Evolutionary conservation across 2,888 invertebrate genomes (phyloP).

Genomic region (Ectemnius lituratus): DNA sequence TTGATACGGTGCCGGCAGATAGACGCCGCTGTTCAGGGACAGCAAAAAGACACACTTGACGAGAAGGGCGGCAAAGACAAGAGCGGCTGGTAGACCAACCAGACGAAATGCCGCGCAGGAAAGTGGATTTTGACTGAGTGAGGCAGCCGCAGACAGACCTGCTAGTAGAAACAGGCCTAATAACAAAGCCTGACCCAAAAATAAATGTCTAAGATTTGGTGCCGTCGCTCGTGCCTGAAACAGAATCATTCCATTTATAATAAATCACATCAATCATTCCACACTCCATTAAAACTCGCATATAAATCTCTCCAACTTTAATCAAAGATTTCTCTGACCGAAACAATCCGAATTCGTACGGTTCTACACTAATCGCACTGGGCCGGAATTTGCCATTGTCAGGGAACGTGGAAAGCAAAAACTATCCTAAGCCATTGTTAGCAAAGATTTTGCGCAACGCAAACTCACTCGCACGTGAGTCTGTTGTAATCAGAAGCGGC

Average conservation of each 20-base stretch:
- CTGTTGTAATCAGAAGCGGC: too few relatives aligned
- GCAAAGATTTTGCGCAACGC: neutral
- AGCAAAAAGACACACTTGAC: slow-evolving; percentile 96
- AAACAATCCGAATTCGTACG: neutral
- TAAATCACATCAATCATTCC: neutral
- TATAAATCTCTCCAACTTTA: too few relatives aligned
- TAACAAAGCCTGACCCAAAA: slow-evolving; percentile 91
- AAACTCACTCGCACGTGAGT: too few relatives aligned
- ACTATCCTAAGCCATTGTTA: neutral
- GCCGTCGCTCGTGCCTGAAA: slow-evolving; percentile 86
- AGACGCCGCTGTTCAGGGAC: slow-evolving; percentile 93
- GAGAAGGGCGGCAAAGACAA: slow-evolving; percentile 93
- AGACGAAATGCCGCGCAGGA: slow-evolving; percentile 91
- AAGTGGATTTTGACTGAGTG: slow-evolving; percentile 87
- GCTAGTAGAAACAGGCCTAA: slow-evolving; percentile 91
- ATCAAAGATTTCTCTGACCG: too few relatives aligned
- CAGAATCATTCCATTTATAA: slow-evolving; percentile 10
- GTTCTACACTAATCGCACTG: neutral
- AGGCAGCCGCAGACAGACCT: slow-evolving; percentile 87
- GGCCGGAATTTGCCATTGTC: too few relatives aligned
- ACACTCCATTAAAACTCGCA: too few relatives aligned
- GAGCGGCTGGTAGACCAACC: slow-evolving; percentile 89
- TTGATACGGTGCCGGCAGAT: slow-evolving; percentile 95
- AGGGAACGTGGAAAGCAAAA: neutral
- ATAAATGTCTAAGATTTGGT: slow-evolving; percentile 90